phyloP scores from a whole-genome alignment of 2,888 invertebrate species.

The Galerucella calmariensis region DNA sequence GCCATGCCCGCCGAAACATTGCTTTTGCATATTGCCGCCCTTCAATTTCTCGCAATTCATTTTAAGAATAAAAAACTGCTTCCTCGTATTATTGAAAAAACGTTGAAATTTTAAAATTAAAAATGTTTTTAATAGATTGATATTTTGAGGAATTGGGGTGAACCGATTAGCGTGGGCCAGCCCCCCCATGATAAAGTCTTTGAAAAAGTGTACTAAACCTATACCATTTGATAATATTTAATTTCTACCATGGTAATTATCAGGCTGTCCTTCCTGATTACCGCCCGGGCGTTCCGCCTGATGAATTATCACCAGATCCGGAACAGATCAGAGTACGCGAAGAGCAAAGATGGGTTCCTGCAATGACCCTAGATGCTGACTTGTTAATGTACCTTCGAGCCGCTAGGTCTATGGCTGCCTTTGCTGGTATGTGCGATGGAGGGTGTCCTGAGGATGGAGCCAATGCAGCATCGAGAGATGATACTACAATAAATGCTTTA shows the following conservation, averaged over 20 bases:
- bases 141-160: too few species aligned
- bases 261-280: slow-evolving; percentile 64
- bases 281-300: slow-evolving; percentile 67
- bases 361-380: slow-evolving; percentile 92
- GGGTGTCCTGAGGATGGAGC: slow-evolving; percentile 97
- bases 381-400: slow-evolving; percentile 97
- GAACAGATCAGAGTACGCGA: slow-evolving; percentile 74
- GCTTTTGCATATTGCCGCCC: too few species aligned
- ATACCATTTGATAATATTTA: not conserved
- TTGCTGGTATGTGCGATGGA: slow-evolving; percentile 98
- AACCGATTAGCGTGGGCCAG: too few species aligned
- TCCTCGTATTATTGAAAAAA: too few species aligned
- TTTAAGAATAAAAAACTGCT: too few species aligned
- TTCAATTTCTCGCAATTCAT: too few species aligned
- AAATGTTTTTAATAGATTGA: too few species aligned
- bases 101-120: too few species aligned
- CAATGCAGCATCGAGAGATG: slow-evolving; percentile 95
- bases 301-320: slow-evolving; percentile 69
- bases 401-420: slow-evolving; percentile 97
- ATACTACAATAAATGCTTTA: slow-evolving; percentile 96
- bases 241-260: slow-evolving; percentile 5
- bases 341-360: slow-evolving; percentile 90
- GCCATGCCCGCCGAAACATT: too few species aligned
- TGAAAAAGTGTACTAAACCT: slow-evolving; percentile 14
- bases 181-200: not conserved